Evolutionary conservation across 2,113 vertebrate genomes (phyloP).

Genomic region (Leucosticte australis): DNA sequence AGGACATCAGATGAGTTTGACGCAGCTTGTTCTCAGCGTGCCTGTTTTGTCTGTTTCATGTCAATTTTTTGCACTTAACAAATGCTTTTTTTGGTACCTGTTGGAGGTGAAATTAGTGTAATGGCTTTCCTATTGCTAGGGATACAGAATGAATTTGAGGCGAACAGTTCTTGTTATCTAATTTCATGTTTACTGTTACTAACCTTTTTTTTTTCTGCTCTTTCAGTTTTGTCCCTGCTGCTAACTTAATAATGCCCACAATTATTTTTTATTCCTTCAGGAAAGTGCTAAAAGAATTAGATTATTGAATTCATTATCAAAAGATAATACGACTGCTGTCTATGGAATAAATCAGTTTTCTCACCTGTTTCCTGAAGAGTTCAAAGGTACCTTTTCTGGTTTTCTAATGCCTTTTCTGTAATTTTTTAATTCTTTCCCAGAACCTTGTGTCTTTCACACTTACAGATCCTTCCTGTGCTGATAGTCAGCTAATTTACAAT

Average conservation of each 20-base stretch:
- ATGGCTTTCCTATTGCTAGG: not conserved
- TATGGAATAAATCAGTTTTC: constrained; percentile 92
- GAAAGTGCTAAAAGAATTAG: constrained; percentile 76
- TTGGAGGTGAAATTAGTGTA: not conserved
- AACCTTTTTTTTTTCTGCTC: not conserved
- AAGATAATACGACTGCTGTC: constrained; percentile 70
- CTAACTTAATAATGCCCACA: not conserved
- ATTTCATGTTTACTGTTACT: not conserved
- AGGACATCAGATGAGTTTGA: not conserved
- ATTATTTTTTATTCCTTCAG: constrained; percentile 60
- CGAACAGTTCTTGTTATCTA: not conserved
- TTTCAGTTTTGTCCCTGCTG: not conserved
- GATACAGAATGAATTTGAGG: not conserved
- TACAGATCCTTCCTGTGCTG: not conserved
- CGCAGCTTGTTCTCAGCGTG: not conserved
- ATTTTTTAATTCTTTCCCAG: not conserved
- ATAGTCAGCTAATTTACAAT: constrained; percentile 8
- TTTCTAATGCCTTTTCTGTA: not conserved
- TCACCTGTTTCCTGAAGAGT: constrained; percentile 83
- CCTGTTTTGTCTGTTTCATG: not conserved
- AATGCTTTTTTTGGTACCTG: not conserved
- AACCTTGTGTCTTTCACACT: not conserved
- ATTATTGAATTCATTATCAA: constrained; percentile 75
- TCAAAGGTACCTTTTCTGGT: constrained; percentile 77
- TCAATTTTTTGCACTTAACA: not conserved